Base-by-base conservation (phyloP, 2,797 vertebrate genomes). In the Halcyon chelicuti region DNA sequence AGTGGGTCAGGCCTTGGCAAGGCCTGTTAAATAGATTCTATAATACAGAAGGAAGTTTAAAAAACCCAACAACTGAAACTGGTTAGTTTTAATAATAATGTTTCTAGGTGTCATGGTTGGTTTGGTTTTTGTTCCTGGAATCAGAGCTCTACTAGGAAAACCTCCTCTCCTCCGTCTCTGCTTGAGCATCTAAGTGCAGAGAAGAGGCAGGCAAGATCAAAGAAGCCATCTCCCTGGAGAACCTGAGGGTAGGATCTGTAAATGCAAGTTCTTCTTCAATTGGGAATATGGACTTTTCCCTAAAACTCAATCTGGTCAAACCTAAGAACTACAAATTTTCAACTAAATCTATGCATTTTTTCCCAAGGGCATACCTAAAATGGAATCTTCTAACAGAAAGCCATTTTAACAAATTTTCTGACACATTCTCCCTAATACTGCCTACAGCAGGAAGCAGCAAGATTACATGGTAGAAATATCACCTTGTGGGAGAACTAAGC, bases 401-500 rank as follows among this genome's bases (percentile, higher is more conserved):
- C 51, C 66, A 90, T 92, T 93, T 80, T 37, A 26, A 95, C 79
- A 91, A 79, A 60, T 93, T 90, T 87, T 92, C 88, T 85, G 84
- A 94, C 86, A 81, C 83, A 51, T 90, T 94, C 79, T 88, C 76
- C 87, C 73, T 90, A 95, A 93, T 94, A 81, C 62, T 78, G 93
- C 95, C 95, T 94, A 78, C 51, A 80, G 96, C 73, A 88, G 79
- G 91, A 95, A 96, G 76, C 68, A 84, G 65, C 39, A 73, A 81
- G 73, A 93, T 94, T 94, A 91, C 82, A 90, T 25, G 66, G 85
- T 88, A 78, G 79, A 95, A 94, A 93, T 88, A 96, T 52, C 89
- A 96, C 93, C 94, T 90, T 84, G 70, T 72, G 66, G 89, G 89
- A 93, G 70, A 96, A 96, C 91, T 62, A 84, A 93, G 76, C 87